Base-by-base conservation (phyloP, 2,113 vertebrate genomes). In the Xiphophorus hellerii region DNA sequence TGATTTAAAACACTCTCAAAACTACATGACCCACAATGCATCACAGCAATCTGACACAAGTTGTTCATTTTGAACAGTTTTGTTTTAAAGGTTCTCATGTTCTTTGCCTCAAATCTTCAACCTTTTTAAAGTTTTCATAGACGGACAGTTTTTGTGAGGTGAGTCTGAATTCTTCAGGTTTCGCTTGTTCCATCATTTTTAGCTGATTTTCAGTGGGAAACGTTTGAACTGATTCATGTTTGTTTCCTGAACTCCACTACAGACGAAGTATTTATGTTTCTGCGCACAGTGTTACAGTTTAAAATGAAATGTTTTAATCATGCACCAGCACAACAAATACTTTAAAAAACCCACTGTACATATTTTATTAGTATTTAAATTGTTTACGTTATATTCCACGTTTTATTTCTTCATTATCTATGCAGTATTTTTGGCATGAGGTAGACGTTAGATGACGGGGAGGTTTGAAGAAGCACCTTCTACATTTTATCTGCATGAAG, bases 351-450 rank as follows among this genome's bases (percentile, higher is more conserved):
- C 84, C 84, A 90, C 89, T 90, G 80, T 86, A 73, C 83, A 80
- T 72, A 69, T 79, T 66, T 30, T 80, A 75, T 63, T 69, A 73
- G 75, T 90, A 89, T 92, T 89, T 89, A 86, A 84, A 61, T 66
- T 20, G 51, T 60, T 65, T 13, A 3, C 64, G 28, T 73, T 58
- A 44, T 85, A 80, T 64, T 77, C 71, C 22, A 0, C 69, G 29
- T 48, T 78, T 62, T 63, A 39, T 27, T 72, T 33, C 35, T 13
- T 73, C 71, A 62, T 77, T 62, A 77, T 84, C 87, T 84, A 78
- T 89, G 91, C 87, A 90, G 89, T 88, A 82, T 84, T 84, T 70
- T 72, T 76, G 74, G 81, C 71, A 82, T 85, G 76, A 89, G 71
- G 69, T 76, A 77, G 86, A 63, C 11, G 15, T 80, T 82, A 81